phyloP scores from a whole-genome alignment of 2,888 invertebrate species.

The Meloe dianella region DNA sequence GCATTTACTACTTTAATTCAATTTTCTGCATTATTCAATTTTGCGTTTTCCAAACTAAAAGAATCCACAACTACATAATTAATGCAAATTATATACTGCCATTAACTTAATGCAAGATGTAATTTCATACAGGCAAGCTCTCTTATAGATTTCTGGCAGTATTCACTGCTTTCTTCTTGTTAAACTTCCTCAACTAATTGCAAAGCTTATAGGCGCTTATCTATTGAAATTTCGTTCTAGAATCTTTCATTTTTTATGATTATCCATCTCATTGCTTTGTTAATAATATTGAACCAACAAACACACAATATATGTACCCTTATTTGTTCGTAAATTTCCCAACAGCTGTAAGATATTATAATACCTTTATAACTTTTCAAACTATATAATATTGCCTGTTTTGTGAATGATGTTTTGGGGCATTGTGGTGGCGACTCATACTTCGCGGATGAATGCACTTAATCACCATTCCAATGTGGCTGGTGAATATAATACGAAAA shows the following conservation, averaged over 20 bases:
- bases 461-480: slow-evolving; percentile 42
- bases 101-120: background rate
- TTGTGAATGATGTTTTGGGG: slow-evolving; percentile 14
- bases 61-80: background rate
- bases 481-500: slow-evolving; percentile 33
- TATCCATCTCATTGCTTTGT: background rate
- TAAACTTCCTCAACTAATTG: background rate
- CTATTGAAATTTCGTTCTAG: background rate
- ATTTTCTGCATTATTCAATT: background rate
- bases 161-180: background rate
- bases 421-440: slow-evolving; percentile 43
- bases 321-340: slow-evolving; percentile 4
- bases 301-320: background rate
- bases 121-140: background rate
- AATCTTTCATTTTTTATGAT: background rate
- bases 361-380: slow-evolving; percentile 5
- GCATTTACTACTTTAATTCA: background rate
- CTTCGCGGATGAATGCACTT: slow-evolving; percentile 48
- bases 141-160: background rate
- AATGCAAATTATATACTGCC: background rate
- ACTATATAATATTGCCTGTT: slow-evolving; percentile 7
- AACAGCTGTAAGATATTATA: slow-evolving; percentile 9
- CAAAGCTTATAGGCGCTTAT: background rate
- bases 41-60: background rate
- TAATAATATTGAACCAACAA: background rate